Conservation (phyloP, 2,888 invertebrate genomes). For the Caenorhabditis angaria region DNA sequence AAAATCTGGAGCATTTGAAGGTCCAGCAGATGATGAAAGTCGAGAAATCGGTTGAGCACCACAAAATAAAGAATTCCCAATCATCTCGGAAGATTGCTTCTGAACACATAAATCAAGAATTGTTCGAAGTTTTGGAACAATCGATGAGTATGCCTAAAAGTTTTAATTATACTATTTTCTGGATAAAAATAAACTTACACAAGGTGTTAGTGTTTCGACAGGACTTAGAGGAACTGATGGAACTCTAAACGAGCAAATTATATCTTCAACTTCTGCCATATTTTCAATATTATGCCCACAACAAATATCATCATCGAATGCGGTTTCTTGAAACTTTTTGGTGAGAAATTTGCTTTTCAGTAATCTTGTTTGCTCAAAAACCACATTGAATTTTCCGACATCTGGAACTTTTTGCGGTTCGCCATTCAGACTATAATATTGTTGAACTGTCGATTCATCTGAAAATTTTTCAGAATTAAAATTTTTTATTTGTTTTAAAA, state of each 20-base stretch:
- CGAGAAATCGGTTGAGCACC: constrained; percentile 20
- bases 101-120: constrained; percentile 10
- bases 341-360: constrained; percentile 39
- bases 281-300: constrained; percentile 38
- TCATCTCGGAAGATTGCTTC: not conserved
- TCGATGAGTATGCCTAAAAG: constrained; percentile 23
- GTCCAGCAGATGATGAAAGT: not conserved
- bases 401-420: constrained; percentile 34
- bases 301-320: constrained; percentile 37
- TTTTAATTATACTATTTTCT: not conserved
- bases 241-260: constrained; percentile 38
- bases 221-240: constrained; percentile 38
- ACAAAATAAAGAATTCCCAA: constrained; percentile 21
- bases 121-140: constrained; percentile 21
- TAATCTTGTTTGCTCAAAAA: constrained; percentile 40
- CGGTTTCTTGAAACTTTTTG: constrained; percentile 33
- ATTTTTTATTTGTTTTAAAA: not conserved
- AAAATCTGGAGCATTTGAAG: not conserved
- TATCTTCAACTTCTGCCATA: constrained; percentile 36
- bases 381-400: constrained; percentile 31
- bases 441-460: constrained; percentile 42
- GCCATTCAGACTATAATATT: constrained; percentile 43
- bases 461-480: not conserved
- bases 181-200: constrained; percentile 36
- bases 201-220: constrained; percentile 45